Evolutionary conservation across 1,140 invertebrate genomes (phyloP), one percentile per base, ranked within the genome.

Genomic region (Hycleus phaleratus): DNA sequence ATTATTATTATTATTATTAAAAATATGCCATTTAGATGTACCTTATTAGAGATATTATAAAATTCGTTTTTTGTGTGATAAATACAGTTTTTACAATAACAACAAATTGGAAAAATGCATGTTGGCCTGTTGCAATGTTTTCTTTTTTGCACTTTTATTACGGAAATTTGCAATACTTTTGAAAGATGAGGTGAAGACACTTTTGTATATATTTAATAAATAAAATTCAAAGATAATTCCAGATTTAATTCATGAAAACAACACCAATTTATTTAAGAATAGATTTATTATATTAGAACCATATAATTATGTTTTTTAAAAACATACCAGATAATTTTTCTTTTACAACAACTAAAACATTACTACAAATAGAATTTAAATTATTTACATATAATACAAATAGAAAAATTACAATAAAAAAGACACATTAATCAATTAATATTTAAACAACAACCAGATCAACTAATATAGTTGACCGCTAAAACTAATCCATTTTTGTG

Each of bases 321-420:
- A 65, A 65, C 61, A 65, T 64, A 58, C 54, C 63, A 61, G 60
- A 59, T 64, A 68, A 64, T 63, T 66, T 68, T 18, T 18, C 18
- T 18, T 18, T 18, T 18, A 18, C 18, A 18, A 68, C 61, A 68
- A 61, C 54, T 63, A 63, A 42, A 18, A 18, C 18, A 18, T 18
- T 62, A 67, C 39, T 62, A 52, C 58, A 32, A 32, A 46, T 54
- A 60, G 49, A 56, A 51, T 42, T 56, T 46, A 32, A 32, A 57
- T 46, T 69, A 69, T 69, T 59, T 70, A 70, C 68, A 70, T 63
- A 68, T 65, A 65, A 65, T 67, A 68, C 66, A 69, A 53, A 52
- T 68, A 70, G 64, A 70, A 67, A 67, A 70, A 64, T 64, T 62
- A 64, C 59, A 50, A 62, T 54, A 53, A 64, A 58, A 57, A 58